Conservation (phyloP, 1,140 invertebrate species). For the Zaprionus tsacasi region DNA sequence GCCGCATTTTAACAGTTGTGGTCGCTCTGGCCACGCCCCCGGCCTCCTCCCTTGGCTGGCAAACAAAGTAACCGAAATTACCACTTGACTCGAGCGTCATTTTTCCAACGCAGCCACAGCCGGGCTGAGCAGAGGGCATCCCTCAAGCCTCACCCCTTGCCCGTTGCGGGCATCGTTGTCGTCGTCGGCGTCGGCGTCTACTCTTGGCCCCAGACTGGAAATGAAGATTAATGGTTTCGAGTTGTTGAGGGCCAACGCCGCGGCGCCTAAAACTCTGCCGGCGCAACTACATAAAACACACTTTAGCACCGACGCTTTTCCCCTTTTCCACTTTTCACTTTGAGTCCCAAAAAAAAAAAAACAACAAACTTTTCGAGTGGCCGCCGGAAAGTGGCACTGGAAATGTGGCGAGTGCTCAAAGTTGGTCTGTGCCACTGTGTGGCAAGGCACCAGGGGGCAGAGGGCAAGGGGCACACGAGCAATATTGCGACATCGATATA, state of each 20-base stretch:
- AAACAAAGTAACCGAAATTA: slow-evolving; percentile 82
- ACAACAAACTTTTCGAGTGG: slow-evolving; percentile 51
- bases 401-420: slow-evolving; percentile 44
- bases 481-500: slow-evolving; percentile 61
- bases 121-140: background rate
- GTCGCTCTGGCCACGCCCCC: slow-evolving; percentile 25
- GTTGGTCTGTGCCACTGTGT: slow-evolving; percentile 24
- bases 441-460: background rate
- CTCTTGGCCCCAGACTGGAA: slow-evolving; percentile 44
- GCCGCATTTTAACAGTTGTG: slow-evolving; percentile 75
- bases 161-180: no score
- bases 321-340: slow-evolving; percentile 49
- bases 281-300: slow-evolving; percentile 76
- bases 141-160: slow-evolving; percentile 1
- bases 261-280: slow-evolving; percentile 66
- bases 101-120: slow-evolving; percentile 51
- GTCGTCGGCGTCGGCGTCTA: slow-evolving; percentile 21
- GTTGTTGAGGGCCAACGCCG: slow-evolving; percentile 49
- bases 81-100: slow-evolving; percentile 74
- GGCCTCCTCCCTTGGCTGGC: slow-evolving; percentile 33
- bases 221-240: slow-evolving; percentile 79
- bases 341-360: slow-evolving; percentile 36
- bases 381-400: slow-evolving; percentile 40
- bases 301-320: slow-evolving; percentile 35
- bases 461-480: slow-evolving; percentile 13